Percentiles rank a stretch among this genome's conserved stretches.
phyloP scores from a whole-genome alignment of 2,113 vertebrate species.

The Scytalopus superciliaris region DNA sequence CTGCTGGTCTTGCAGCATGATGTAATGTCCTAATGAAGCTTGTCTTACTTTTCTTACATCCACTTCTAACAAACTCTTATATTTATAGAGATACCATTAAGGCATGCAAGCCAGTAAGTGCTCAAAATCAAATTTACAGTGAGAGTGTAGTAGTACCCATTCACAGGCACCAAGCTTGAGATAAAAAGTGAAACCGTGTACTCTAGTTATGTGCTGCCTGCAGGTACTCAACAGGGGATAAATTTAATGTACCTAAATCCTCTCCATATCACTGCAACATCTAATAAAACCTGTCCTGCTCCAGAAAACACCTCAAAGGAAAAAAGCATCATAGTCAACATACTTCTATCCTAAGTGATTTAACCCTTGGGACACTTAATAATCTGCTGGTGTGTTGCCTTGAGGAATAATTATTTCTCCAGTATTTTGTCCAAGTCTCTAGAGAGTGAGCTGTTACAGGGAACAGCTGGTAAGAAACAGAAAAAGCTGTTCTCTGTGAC shows the following conservation, averaged over 20 bases:
- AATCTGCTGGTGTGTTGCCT: not conserved
- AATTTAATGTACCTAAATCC: not conserved
- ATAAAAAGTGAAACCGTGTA: not conserved
- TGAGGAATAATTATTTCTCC: not conserved
- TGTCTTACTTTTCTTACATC: not conserved
- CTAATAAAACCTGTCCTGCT: not conserved
- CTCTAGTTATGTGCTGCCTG: not conserved
- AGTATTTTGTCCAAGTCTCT: not conserved
- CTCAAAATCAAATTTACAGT: not conserved
- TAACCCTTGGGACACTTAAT: not conserved
- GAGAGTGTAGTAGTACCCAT: not conserved
- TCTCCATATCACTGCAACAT: not conserved
- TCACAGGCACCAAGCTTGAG: not conserved
- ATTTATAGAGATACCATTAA: not conserved
- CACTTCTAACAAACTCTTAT: not conserved
- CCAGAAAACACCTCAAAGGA: not conserved
- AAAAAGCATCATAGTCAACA: accelerated
- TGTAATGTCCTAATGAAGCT: not conserved
- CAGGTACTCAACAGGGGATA: not conserved
- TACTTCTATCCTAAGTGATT: not conserved
- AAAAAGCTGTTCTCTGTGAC: not conserved
- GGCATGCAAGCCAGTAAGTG: not conserved
- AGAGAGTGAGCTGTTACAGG: not conserved
- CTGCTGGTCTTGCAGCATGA: not conserved
- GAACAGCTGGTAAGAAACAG: not conserved